Conservation (phyloP, 2,797 vertebrate species). For the Ataeniobius toweri region DNA sequence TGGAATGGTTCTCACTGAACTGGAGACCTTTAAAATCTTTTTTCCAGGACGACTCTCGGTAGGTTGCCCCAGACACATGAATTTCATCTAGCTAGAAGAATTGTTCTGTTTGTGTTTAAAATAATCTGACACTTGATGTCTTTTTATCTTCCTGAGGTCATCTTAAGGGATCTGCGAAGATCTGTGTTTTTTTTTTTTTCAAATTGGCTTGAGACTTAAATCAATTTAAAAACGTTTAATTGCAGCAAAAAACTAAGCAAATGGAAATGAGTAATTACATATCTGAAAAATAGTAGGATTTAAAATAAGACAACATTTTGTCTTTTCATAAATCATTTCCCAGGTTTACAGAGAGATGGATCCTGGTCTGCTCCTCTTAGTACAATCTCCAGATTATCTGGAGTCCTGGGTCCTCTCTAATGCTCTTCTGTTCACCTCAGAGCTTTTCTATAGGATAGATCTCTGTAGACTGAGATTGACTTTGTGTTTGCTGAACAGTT, state of each 20-base stretch:
- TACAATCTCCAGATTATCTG: not conserved
- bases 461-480: not conserved
- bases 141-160: not conserved
- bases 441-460: not conserved
- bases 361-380: not conserved
- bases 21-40: conserved; percentile 11
- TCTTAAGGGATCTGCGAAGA: not conserved
- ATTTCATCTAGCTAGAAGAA: too few species aligned
- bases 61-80: conserved; percentile 9
- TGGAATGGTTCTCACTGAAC: conserved; percentile 8
- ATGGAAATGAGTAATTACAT: too few species aligned
- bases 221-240: not conserved
- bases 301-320: too few species aligned
- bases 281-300: not conserved
- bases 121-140: not conserved
- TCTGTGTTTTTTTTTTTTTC: not conserved
- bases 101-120: not conserved
- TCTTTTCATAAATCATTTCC: too few species aligned
- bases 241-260: too few species aligned
- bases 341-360: too few species aligned
- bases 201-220: not conserved
- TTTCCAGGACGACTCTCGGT: conserved; percentile 61
- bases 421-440: not conserved
- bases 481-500: not conserved
- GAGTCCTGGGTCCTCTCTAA: not conserved